A percentile compares a stretch with the other conserved stretches of the same genome.
Conservation (phyloP, 2,113 vertebrate species). For the Bufo bufo region DNA sequence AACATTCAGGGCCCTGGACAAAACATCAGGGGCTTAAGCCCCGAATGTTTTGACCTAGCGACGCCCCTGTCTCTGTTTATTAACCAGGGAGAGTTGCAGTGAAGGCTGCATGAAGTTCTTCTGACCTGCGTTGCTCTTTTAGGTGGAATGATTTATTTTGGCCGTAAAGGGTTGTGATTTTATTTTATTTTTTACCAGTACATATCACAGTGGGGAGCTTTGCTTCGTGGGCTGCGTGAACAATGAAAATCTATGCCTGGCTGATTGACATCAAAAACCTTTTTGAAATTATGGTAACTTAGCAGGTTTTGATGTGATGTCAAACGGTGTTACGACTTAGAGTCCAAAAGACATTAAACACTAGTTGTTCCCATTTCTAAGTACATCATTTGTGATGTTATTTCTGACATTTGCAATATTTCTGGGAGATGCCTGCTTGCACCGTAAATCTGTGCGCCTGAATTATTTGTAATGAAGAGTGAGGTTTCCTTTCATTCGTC, state of each 20-base stretch:
- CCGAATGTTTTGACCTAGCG: no score
- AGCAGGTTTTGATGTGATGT: slow-evolving; percentile 34
- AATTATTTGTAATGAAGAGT: slow-evolving; percentile 39
- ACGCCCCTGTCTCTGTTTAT: background rate
- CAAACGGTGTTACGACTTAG: slow-evolving; percentile 31
- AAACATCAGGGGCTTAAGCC: no score
- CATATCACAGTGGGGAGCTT: background rate
- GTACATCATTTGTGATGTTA: slow-evolving; percentile 6
- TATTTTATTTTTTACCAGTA: no score
- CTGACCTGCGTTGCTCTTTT: background rate
- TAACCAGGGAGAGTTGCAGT: background rate
- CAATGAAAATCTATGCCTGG: background rate
- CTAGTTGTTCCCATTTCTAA: slow-evolving; percentile 15
- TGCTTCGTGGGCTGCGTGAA: background rate
- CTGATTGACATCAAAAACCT: slow-evolving; percentile 32
- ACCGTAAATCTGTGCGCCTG: background rate
- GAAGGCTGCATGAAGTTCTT: background rate
- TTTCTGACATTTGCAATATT: slow-evolving; percentile 42
- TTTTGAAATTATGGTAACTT: slow-evolving; percentile 24
- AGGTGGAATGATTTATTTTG: background rate
- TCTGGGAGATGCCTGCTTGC: background rate
- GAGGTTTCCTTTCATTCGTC: slow-evolving; percentile 4
- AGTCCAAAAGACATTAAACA: slow-evolving; percentile 24
- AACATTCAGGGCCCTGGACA: no score
- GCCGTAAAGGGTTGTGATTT: background rate